These are phyloP conservation scores for Dynastes tityus DNA, from an alignment of 2,888 invertebrate species.

Conservation along the genomic window DNA sequence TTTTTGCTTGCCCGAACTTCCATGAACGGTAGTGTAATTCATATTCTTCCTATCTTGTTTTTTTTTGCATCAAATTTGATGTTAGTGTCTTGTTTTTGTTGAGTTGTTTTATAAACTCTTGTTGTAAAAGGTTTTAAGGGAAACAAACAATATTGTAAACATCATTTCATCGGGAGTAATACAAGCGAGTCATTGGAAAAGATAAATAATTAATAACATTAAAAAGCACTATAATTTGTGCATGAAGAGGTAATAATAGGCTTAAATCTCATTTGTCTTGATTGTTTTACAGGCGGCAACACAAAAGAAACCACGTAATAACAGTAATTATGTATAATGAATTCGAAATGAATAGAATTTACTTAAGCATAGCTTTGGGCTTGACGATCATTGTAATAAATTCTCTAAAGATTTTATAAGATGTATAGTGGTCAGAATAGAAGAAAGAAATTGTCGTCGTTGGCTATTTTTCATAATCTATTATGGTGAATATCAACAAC, in stretches of 20 bases:
- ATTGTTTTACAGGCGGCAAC: conserved; percentile 26
- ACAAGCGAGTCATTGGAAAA: not conserved
- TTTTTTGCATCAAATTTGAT: too few relatives aligned
- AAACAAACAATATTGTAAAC: too few relatives aligned
- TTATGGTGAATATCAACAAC: too few relatives aligned
- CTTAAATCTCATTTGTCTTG: conserved; percentile 18
- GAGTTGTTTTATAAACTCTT: too few relatives aligned
- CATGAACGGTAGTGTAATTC: too few relatives aligned
- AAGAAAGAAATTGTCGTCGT: too few relatives aligned
- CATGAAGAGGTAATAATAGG: conserved; percentile 21
- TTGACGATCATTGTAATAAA: conserved; percentile 22
- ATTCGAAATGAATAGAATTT: conserved; percentile 40
- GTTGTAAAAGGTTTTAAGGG: too few relatives aligned
- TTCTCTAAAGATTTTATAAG: not conserved
- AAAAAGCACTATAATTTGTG: not conserved
- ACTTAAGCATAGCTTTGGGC: conserved; percentile 19
- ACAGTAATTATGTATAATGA: conserved; percentile 43
- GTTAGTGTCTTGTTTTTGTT: too few relatives aligned
- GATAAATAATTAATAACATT: not conserved
- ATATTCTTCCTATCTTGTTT: too few relatives aligned
- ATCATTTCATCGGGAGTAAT: too few relatives aligned
- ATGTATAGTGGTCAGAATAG: not conserved
- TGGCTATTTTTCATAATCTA: too few relatives aligned
- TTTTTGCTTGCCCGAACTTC: too few relatives aligned
- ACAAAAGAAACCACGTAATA: conserved; percentile 33